A percentile compares a stretch with the other conserved stretches of the same genome.
Conservation (phyloP, 2,797 vertebrate species). For the Uromys caudimaculatus region DNA sequence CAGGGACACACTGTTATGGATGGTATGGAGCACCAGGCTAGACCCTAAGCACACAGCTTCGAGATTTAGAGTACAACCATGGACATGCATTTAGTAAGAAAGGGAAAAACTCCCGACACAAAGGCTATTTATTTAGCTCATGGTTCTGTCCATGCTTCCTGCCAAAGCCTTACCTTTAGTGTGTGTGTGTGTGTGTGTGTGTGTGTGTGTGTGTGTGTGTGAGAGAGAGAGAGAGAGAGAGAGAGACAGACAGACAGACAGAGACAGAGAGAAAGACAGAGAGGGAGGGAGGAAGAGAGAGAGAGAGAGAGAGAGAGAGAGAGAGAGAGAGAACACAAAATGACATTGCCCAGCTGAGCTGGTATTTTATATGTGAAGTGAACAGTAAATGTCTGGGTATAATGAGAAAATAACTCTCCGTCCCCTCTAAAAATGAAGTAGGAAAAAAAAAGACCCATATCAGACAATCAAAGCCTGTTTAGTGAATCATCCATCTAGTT, state of each 20-base stretch:
- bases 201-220: too few relatives aligned
- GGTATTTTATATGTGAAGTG: background rate
- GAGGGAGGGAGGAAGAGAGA: too few relatives aligned
- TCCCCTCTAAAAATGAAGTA: background rate
- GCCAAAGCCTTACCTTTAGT: background rate
- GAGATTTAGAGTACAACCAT: background rate
- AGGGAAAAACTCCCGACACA: background rate
- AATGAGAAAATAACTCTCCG: conserved; percentile 17
- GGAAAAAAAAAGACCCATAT: background rate
- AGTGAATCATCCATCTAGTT: conserved; percentile 16
- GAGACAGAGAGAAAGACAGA: too few relatives aligned
- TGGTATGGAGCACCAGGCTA: too few relatives aligned
- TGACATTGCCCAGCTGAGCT: background rate
- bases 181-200: too few relatives aligned
- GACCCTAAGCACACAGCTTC: background rate
- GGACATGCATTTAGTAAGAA: background rate
- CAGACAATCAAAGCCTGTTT: conserved; percentile 37
- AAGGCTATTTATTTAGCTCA: background rate
- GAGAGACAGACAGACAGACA: too few relatives aligned
- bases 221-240: background rate
- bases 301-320: background rate
- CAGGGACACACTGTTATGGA: background rate
- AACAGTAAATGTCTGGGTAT: background rate
- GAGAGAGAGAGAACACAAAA: background rate
- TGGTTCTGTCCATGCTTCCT: background rate